Evolutionary conservation across 2,797 vertebrate species (phyloP).

Genomic region (Chaetophractus vellerosus): DNA sequence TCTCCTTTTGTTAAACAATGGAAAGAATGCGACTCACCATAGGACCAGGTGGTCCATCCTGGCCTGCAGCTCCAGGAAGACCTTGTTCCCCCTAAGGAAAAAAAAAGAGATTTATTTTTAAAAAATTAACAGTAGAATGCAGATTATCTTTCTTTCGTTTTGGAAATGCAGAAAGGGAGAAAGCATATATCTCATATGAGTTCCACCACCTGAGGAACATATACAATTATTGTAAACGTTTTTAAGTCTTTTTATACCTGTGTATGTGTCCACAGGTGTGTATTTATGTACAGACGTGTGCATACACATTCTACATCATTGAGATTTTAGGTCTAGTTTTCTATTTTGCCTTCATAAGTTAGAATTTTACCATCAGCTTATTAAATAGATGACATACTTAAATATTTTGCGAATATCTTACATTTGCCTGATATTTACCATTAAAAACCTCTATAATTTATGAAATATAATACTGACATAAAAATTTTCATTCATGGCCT

Average conservation of each 20-base stretch:
- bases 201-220: neutral
- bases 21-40: constrained; percentile 91
- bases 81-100: constrained; percentile 96
- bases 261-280: neutral
- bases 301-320: neutral
- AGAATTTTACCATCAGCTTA: neutral
- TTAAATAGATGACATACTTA: neutral
- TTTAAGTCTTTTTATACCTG: neutral
- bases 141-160: neutral
- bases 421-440: neutral
- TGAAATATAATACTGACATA: neutral
- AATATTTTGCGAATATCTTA: neutral
- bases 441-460: neutral
- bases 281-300: accelerated
- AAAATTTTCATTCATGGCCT: neutral
- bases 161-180: neutral
- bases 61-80: constrained; percentile 95
- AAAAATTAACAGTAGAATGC: neutral
- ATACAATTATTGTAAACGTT: neutral
- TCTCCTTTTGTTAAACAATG: constrained; percentile 15
- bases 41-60: constrained; percentile 97
- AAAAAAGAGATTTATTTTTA: neutral
- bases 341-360: neutral
- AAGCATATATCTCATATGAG: neutral
- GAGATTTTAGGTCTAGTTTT: neutral